Evolutionary conservation across 2,797 vertebrate species (phyloP).

Genomic region (Channallabes apus): DNA sequence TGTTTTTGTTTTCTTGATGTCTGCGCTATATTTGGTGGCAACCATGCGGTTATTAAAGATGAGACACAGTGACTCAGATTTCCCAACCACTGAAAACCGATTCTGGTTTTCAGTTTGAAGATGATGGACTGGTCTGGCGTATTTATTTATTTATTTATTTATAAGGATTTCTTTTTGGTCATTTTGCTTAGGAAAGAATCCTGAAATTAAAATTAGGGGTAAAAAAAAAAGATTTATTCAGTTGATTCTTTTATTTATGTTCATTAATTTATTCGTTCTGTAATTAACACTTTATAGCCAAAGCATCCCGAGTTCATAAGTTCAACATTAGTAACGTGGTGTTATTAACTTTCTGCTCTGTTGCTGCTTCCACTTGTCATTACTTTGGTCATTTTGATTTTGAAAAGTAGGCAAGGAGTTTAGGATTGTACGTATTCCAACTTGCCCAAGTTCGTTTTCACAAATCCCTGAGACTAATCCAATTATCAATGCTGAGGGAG

Average conservation of each 20-base stretch:
- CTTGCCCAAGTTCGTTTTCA: conserved; percentile 79
- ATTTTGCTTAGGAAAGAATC: not conserved
- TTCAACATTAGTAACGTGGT: not conserved
- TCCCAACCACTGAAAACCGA: not conserved
- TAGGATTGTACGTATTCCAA: conserved; percentile 61
- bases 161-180: not conserved
- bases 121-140: not conserved
- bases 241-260: too few species aligned
- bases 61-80: not conserved
- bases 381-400: conserved; percentile 65
- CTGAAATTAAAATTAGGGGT: not conserved
- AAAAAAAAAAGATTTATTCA: not conserved
- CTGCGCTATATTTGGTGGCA: not conserved
- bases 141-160: not conserved
- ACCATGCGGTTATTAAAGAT: conserved; percentile 1
- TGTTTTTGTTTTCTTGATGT: not conserved
- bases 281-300: not conserved
- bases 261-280: not conserved
- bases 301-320: not conserved
- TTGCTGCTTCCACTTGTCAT: conserved; percentile 17
- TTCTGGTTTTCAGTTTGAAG: not conserved
- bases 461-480: conserved; percentile 85
- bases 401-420: conserved; percentile 67
- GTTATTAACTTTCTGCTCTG: conserved; percentile 8
- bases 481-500: conserved; percentile 78